A percentile compares a stretch with the other conserved stretches of the same genome.
These are phyloP conservation scores for Papilio demoleus DNA, from an alignment of 2,888 invertebrate species.

Conservation along the genomic window DNA sequence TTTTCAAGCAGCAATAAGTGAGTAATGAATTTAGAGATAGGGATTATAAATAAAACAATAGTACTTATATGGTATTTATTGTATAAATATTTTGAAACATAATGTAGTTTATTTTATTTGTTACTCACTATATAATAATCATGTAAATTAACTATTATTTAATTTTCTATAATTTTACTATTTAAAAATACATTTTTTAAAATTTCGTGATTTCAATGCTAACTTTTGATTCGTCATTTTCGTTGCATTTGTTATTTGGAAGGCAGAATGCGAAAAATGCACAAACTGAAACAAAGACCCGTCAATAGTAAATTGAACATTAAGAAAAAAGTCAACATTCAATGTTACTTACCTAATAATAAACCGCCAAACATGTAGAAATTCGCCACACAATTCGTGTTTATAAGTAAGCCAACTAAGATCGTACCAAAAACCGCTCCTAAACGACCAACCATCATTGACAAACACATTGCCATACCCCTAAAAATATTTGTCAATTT, in stretches of 20 bases:
- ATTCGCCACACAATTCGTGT: constrained; percentile 83
- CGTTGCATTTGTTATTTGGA: background rate
- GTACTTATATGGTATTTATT: too few relatives aligned
- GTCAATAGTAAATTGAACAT: background rate
- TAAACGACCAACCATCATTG: constrained; percentile 84
- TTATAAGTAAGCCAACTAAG: constrained; percentile 84
- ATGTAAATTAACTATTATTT: too few relatives aligned
- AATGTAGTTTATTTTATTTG: too few relatives aligned
- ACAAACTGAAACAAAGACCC: background rate
- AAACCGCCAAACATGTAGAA: constrained; percentile 84
- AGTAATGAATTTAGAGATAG: too few relatives aligned
- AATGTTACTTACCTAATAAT: constrained; percentile 68
- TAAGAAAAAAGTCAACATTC: background rate
- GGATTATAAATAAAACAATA: too few relatives aligned
- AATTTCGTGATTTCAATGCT: background rate
- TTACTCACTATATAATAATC: too few relatives aligned
- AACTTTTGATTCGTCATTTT: background rate
- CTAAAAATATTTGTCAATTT: constrained; percentile 58
- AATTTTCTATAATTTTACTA: too few relatives aligned
- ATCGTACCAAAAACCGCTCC: constrained; percentile 86
- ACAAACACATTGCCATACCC: constrained; percentile 85
- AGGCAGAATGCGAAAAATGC: background rate
- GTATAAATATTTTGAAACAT: too few relatives aligned
- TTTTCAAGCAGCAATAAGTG: too few relatives aligned
- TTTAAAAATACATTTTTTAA: background rate